phyloP scores from a whole-genome alignment of 2,113 vertebrate species.

The Rattus norvegicus region DNA sequence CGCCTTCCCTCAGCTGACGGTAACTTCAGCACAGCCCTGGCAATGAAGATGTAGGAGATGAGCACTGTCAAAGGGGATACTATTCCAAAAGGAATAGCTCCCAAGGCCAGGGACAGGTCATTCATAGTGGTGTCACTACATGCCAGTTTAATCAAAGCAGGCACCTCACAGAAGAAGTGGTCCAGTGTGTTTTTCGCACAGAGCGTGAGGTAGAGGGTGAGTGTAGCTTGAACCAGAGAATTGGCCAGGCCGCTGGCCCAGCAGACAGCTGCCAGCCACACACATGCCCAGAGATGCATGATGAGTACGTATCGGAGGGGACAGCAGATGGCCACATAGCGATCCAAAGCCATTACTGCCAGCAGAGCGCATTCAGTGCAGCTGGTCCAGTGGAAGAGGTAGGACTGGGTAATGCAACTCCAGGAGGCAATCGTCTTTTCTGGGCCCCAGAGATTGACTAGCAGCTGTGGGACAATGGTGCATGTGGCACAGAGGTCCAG shows the following conservation, averaged over 20 bases:
- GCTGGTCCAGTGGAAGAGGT: conserved; percentile 13
- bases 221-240: conserved; percentile 27
- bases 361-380: background rate
- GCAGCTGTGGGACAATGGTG: background rate
- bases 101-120: background rate
- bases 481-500: conserved; percentile 49
- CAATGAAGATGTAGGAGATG: conserved; percentile 54
- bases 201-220: conserved; percentile 29
- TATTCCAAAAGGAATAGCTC: conserved; percentile 24
- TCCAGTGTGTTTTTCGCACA: conserved; percentile 39
- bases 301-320: conserved; percentile 30
- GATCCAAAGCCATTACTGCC: background rate
- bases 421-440: conserved; percentile 25
- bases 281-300: conserved; percentile 23
- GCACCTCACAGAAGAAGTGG: conserved; percentile 73
- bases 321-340: conserved; percentile 1
- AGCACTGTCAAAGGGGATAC: conserved; percentile 19
- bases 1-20: conserved; percentile 8
- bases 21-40: conserved; percentile 1
- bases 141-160: conserved; percentile 60
- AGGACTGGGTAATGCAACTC: conserved; percentile 42
- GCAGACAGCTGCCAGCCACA: conserved; percentile 1
- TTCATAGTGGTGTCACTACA: conserved; percentile 53
- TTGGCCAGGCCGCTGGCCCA: conserved; percentile 55
- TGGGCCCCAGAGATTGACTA: conserved; percentile 43